A percentile compares a stretch with the other conserved stretches of the same genome.
Evolutionary conservation across 2,797 vertebrate species (phyloP).

Genomic region (Cossypha dichroa): DNA sequence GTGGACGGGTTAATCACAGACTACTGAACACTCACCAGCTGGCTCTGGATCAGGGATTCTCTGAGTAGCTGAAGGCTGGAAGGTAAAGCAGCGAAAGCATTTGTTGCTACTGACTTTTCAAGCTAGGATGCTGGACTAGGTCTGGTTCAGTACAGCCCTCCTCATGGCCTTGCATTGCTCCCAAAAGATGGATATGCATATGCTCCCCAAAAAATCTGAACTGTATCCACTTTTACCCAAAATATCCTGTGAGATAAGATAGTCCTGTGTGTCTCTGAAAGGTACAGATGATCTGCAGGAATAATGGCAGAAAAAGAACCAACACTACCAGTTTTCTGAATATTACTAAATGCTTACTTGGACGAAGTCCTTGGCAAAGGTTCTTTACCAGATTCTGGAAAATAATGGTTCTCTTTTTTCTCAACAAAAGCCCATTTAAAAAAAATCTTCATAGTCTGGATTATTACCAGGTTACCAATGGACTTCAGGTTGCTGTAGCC

Average conservation of each 20-base stretch:
- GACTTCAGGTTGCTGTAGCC: background rate
- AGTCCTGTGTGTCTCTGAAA: background rate
- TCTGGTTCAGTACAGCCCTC: background rate
- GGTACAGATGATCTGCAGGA: background rate
- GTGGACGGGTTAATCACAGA: background rate
- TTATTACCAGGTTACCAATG: background rate
- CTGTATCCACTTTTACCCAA: background rate
- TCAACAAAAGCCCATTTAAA: background rate
- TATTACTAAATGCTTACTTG: background rate
- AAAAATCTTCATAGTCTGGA: background rate
- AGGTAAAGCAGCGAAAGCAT: background rate
- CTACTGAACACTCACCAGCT: background rate
- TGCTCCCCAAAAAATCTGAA: background rate
- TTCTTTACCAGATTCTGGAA: background rate
- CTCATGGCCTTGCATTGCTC: background rate
- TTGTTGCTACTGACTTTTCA: accelerated
- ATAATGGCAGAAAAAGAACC: background rate
- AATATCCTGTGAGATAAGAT: background rate
- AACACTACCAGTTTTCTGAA: background rate
- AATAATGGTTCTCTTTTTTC: background rate
- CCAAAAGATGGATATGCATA: too few species aligned
- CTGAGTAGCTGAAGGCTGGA: background rate
- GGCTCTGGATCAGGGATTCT: background rate
- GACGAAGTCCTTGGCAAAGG: background rate
- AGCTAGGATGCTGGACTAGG: background rate